Evolutionary conservation across 1,140 invertebrate species (phyloP).

Genomic region (Drosophila subobscura): DNA sequence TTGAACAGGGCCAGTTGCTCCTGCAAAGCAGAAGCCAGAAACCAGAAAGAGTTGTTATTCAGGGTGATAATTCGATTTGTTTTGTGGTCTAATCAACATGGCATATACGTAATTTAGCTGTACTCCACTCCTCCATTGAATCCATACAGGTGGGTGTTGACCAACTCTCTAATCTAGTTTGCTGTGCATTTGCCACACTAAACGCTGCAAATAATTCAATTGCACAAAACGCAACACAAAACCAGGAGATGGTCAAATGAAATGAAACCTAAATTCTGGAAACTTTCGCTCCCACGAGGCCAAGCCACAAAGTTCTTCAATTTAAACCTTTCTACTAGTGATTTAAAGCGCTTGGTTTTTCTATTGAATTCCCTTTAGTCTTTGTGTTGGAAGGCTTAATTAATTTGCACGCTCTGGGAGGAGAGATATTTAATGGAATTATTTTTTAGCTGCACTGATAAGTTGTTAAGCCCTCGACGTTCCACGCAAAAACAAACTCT

Average conservation of each 20-base stretch:
- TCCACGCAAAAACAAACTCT: neutral
- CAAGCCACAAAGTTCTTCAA: neutral
- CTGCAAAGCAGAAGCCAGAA: slow-evolving; percentile 44
- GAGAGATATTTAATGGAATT: slow-evolving; percentile 20
- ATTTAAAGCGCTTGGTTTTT: no score
- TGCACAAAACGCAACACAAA: neutral
- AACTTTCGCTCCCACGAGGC: neutral
- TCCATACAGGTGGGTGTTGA: no score
- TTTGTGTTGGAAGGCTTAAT: neutral
- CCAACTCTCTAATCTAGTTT: slow-evolving; percentile 22
- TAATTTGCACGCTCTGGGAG: slow-evolving; percentile 24
- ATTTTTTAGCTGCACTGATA: slow-evolving; percentile 21
- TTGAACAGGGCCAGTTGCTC: slow-evolving; percentile 87
- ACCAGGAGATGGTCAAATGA: neutral
- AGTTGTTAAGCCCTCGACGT: slow-evolving; percentile 1
- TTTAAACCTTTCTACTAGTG: neutral
- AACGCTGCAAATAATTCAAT: slow-evolving; percentile 25
- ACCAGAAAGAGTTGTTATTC: neutral
- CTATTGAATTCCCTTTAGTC: no score
- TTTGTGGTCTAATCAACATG: slow-evolving; percentile 20
- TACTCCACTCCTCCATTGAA: neutral
- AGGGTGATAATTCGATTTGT: slow-evolving; percentile 19
- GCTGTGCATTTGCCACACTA: slow-evolving; percentile 9
- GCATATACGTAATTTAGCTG: slow-evolving; percentile 45
- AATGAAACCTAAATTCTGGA: neutral